phyloP scores from a whole-genome alignment of 2,888 invertebrate genomes.

The Conomelus anceps region DNA sequence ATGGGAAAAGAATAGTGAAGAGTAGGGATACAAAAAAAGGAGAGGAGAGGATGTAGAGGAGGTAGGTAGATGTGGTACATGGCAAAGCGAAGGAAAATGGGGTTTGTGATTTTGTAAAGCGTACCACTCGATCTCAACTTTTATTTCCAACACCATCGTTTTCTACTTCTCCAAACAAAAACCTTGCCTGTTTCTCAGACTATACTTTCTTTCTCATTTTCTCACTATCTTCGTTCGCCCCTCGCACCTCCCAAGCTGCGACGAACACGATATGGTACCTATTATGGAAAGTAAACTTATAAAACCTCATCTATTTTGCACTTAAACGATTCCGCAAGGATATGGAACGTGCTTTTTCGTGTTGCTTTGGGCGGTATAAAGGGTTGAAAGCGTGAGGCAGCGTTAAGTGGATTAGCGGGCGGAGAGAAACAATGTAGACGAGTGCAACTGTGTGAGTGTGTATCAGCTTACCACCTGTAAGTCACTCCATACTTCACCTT shows the following conservation, averaged over 20 bases:
- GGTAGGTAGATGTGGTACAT: no score
- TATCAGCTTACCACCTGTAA: neutral
- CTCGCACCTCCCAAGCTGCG: neutral
- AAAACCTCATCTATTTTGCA: neutral
- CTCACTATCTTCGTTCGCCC: neutral
- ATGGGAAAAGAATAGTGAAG: neutral
- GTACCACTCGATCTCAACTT: neutral
- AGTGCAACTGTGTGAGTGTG: neutral
- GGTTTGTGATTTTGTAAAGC: neutral
- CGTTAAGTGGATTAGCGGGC: conserved; percentile 9
- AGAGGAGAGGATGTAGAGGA: no score
- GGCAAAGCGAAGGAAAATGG: neutral
- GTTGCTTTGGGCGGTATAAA: neutral
- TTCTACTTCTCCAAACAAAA: neutral
- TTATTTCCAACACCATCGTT: neutral
- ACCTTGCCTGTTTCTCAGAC: neutral
- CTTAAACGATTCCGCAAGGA: neutral
- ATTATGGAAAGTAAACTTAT: neutral
- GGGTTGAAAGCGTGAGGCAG: neutral
- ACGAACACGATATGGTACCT: neutral
- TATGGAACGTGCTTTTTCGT: neutral
- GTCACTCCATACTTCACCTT: neutral
- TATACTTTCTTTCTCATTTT: no score
- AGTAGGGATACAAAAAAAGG: neutral
- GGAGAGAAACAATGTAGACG: neutral